Percentiles rank a stretch among this genome's conserved stretches.
These are phyloP conservation scores for Perognathus longimembris DNA, from an alignment of 2,113 vertebrate species.

Conservation along the genomic window DNA sequence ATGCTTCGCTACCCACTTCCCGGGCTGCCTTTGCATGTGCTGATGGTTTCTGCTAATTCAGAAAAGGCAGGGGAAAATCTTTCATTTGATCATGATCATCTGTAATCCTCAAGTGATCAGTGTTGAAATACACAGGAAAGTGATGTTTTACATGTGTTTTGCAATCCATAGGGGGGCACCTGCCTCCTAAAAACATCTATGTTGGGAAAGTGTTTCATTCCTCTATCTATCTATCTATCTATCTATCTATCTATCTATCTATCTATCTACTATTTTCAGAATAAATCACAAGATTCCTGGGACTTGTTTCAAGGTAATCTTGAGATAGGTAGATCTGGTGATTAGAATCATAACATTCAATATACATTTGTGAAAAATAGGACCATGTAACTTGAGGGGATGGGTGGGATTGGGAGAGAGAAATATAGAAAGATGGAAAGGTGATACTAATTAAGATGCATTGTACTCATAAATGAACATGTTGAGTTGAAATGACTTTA, in stretches of 20 bases:
- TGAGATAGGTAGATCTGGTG: background rate
- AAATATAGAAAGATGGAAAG: too few relatives aligned
- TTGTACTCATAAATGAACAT: too few relatives aligned
- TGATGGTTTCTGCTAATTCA: background rate
- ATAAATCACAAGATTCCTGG: background rate
- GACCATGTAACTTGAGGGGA: too few relatives aligned
- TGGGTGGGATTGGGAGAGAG: too few relatives aligned
- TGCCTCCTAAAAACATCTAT: background rate
- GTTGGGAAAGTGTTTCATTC: background rate
- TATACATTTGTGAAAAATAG: too few relatives aligned
- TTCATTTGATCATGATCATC: background rate
- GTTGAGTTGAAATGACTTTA: too few relatives aligned
- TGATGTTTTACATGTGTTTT: background rate
- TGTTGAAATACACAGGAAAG: background rate
- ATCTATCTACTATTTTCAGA: background rate
- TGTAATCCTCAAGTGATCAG: background rate
- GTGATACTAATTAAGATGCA: too few relatives aligned
- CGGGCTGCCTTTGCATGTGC: background rate
- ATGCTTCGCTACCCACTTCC: background rate
- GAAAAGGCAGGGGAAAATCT: background rate
- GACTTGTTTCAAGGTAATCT: conserved; percentile 4
- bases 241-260: too few relatives aligned
- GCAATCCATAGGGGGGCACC: background rate
- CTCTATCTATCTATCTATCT: too few relatives aligned
- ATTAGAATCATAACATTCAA: background rate